Evolutionary conservation across 2,888 invertebrate genomes (phyloP), one percentile per base, ranked within the genome.

Genomic region (Tachina lurida): DNA sequence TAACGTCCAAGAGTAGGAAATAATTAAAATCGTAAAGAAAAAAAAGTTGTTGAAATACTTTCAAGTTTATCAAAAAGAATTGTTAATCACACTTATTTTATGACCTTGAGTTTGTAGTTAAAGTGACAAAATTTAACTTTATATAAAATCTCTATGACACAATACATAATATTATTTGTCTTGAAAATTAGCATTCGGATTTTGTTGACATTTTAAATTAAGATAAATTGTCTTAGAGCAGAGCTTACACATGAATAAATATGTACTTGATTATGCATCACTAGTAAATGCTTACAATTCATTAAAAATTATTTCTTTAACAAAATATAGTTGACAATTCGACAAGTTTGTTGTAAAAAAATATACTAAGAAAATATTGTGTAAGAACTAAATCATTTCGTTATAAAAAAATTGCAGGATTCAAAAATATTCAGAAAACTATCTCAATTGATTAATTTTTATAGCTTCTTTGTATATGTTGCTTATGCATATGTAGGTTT

Each of bases 191-290:
- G 77, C 76, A 77, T 84, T 73, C 63, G 58, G 49, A 81, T 84
- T 81, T 79, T 74, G 81, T 81, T 74, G 77, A 84, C 84, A 81
- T 49, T 84, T 81, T 77, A 43, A 84, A 81, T 84, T 84, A 74
- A 77, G 77, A 84, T 81, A 75, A 84, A 84, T 84, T 74, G 63
- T 74, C 68, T 68, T 75, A 73, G 68, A 77, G 68, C 41, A 45
- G 52, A 81, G 19, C 75, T 76, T 82, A 47, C n/a, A 78, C 60
- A 60, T 68, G 22, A 13, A 77, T 68, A 45, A 13, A 49, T 41
- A 31, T 13, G 15, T 58, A 5, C n/a, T 3, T 31, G 31, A 3
- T 31, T 56, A 17, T 54, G 52, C 10, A 52, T 52, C 17, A 52
- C 12, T n/a, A 39, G 52, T 54, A 54, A 12, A 56, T n/a, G 54